Percentiles rank a stretch among this genome's conserved stretches.
These are phyloP conservation scores for Nomada lathburiana DNA, from an alignment of 2,888 invertebrate species.

Conservation along the genomic window DNA sequence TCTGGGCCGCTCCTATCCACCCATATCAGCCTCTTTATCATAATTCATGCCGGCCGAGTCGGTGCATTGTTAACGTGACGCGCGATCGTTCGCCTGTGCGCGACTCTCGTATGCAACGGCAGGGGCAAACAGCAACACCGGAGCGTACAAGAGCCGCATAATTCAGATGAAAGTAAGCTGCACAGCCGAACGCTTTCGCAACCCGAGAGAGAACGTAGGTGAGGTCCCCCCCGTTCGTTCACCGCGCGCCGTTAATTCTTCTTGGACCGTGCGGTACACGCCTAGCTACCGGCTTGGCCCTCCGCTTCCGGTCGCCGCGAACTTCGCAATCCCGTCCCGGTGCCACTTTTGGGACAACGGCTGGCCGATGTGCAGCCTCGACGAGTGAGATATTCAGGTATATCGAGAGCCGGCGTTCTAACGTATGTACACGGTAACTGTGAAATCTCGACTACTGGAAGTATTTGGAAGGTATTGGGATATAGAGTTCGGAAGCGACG, in stretches of 20 bases:
- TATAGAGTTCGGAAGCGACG: too few relatives aligned
- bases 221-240: conserved; percentile 40
- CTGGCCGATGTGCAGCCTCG: not conserved
- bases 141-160: conserved; percentile 66
- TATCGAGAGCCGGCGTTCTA: too few relatives aligned
- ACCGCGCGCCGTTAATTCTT: conserved; percentile 35
- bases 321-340: not conserved
- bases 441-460: too few relatives aligned
- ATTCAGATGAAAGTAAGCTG: conserved; percentile 77
- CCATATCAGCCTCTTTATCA: conserved; percentile 78
- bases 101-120: conserved; percentile 16
- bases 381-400: not conserved
- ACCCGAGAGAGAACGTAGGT: conserved; percentile 56
- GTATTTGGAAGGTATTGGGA: too few relatives aligned
- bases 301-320: conserved; percentile 32
- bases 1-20: conserved; percentile 78
- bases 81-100: conserved; percentile 41
- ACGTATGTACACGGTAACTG: too few relatives aligned
- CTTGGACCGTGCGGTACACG: conserved; percentile 16
- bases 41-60: conserved; percentile 76
- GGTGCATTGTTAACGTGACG: conserved; percentile 69
- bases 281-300: conserved; percentile 5
- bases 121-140: conserved; percentile 4
- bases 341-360: not conserved
- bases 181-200: conserved; percentile 63